phyloP scores from a whole-genome alignment of 2,888 invertebrate genomes.

The Polydrusus tereticollis region DNA sequence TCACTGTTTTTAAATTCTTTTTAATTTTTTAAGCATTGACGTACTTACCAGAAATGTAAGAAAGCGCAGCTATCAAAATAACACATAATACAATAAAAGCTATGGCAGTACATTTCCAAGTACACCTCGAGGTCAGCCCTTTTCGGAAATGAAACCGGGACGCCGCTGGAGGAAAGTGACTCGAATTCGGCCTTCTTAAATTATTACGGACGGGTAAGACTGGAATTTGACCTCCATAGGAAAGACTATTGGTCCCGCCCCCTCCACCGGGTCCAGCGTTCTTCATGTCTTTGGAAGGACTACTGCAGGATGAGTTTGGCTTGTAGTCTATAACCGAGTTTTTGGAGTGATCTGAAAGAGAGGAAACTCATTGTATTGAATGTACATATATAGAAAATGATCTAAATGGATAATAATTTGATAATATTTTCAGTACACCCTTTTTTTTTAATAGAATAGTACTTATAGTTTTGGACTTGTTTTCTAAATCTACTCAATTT shows the following conservation, averaged over 20 bases:
- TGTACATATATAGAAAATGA: too few species aligned
- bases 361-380: slow-evolving; percentile 13
- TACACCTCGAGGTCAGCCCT: slow-evolving; percentile 87
- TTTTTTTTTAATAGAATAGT: too few species aligned
- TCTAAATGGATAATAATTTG: too few species aligned
- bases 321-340: slow-evolving; percentile 90
- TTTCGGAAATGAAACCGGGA: slow-evolving; percentile 90
- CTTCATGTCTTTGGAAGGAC: slow-evolving; percentile 82
- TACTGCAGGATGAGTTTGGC: slow-evolving; percentile 88
- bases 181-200: slow-evolving; percentile 75
- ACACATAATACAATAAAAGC: slow-evolving; percentile 87
- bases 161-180: slow-evolving; percentile 77
- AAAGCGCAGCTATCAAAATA: slow-evolving; percentile 84
- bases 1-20: too few species aligned
- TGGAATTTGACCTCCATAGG: slow-evolving; percentile 69
- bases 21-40: too few species aligned
- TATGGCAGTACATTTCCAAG: slow-evolving; percentile 94
- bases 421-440: too few species aligned
- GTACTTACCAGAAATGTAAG: slow-evolving; percentile 86
- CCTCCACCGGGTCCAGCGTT: slow-evolving; percentile 71
- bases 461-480: too few species aligned
- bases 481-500: too few species aligned
- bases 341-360: slow-evolving; percentile 84
- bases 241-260: slow-evolving; percentile 51
- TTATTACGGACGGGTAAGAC: slow-evolving; percentile 83